phyloP scores from a whole-genome alignment of 2,113 vertebrate species.

The Eretmodus cyanostictus region DNA sequence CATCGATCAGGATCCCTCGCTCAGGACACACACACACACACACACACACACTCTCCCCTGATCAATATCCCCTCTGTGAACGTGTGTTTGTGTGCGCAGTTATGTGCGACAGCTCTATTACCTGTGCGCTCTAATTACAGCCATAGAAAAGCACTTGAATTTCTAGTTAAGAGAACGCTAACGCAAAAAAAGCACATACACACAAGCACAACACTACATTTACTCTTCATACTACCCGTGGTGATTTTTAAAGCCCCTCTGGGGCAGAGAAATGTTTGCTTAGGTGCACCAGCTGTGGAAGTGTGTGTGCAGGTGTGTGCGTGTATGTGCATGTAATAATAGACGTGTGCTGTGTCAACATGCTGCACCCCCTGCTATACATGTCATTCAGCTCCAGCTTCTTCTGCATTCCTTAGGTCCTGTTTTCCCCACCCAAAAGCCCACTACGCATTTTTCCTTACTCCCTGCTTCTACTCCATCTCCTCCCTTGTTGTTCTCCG shows the following conservation, averaged over 20 bases:
- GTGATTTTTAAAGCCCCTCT: background rate
- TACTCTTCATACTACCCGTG: background rate
- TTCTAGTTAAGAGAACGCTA: constrained; percentile 15
- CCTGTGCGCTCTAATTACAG: constrained; percentile 37
- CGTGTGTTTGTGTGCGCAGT: background rate
- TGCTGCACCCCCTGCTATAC: constrained; percentile 22
- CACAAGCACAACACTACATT: background rate
- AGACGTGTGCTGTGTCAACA: constrained; percentile 44
- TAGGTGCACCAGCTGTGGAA: constrained; percentile 9
- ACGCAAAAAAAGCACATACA: background rate
- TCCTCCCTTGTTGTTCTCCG: background rate
- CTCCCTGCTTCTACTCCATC: background rate
- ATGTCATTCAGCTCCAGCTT: constrained; percentile 27
- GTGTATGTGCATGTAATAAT: constrained; percentile 17
- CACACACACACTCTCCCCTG: background rate
- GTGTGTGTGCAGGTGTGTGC: background rate
- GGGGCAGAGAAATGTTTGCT: constrained; percentile 9
- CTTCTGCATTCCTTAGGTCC: background rate
- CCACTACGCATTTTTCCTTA: background rate
- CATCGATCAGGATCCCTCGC: constrained; percentile 63
- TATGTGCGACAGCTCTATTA: constrained; percentile 36
- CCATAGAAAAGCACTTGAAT: background rate
- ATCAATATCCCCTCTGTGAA: constrained; percentile 28
- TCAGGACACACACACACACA: constrained; percentile 13
- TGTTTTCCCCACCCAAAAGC: background rate